phyloP scores from a whole-genome alignment of 2,888 invertebrate genomes.

The Drosophila glabriapex region DNA sequence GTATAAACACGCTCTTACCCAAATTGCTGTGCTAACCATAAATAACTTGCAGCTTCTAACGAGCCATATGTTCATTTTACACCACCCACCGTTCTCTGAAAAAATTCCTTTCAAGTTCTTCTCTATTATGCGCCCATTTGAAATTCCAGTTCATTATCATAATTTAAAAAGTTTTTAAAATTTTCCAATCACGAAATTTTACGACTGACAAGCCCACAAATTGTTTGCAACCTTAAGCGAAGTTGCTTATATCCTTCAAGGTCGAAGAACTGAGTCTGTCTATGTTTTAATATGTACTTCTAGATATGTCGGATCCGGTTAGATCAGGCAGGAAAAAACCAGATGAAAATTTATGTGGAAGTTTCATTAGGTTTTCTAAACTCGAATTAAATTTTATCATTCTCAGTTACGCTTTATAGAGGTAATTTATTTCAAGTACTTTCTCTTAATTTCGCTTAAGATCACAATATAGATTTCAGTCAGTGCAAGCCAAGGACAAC shows the following conservation, averaged over 20 bases:
- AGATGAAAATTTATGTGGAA: not conserved
- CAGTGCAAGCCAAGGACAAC: not conserved
- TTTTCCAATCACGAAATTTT: not conserved
- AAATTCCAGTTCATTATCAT: conserved; percentile 31
- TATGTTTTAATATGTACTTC: not conserved
- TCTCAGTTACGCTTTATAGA: not conserved
- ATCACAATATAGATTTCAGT: not conserved
- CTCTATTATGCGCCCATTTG: not conserved
- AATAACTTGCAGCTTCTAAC: conserved; percentile 22
- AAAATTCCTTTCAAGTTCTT: conserved; percentile 32
- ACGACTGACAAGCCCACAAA: not conserved
- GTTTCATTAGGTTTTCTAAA: not conserved
- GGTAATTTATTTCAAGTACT: not conserved
- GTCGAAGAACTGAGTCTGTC: not conserved
- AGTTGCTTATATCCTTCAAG: not conserved
- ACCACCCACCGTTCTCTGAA: conserved; percentile 41
- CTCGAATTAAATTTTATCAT: not conserved
- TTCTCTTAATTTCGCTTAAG: not conserved
- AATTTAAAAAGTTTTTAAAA: conserved; percentile 42
- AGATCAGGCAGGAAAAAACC: not conserved
- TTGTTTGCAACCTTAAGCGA: not conserved
- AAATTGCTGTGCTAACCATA: conserved; percentile 10
- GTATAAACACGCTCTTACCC: conserved; percentile 42
- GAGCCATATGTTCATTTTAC: conserved; percentile 65
- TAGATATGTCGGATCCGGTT: not conserved